Conservation (phyloP, 2,797 vertebrate species). For the Borostomias antarcticus region DNA sequence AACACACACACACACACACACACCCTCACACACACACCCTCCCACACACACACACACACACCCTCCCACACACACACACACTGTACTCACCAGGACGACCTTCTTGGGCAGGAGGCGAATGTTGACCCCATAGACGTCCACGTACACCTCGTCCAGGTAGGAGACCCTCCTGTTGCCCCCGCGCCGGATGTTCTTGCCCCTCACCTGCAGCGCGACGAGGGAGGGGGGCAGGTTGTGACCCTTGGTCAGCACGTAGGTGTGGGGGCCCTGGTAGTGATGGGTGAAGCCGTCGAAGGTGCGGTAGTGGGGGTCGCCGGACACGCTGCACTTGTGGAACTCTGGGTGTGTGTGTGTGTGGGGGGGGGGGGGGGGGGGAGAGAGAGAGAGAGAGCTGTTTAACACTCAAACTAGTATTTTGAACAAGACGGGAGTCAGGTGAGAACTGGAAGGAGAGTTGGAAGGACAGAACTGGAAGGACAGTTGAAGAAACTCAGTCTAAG, state of each 20-base stretch:
- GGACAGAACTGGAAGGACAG: neutral
- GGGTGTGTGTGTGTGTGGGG: no score
- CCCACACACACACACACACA: neutral
- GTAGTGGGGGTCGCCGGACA: constrained; percentile 83
- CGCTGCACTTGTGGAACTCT: constrained; percentile 74
- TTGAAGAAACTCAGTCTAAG: no score
- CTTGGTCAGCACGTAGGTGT: constrained; percentile 78
- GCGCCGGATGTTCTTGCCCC: constrained; percentile 75
- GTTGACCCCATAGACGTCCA: constrained; percentile 66
- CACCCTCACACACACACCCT: neutral
- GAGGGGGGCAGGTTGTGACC: constrained; percentile 36
- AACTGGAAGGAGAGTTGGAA: neutral
- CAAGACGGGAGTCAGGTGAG: neutral
- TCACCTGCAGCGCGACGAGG: constrained; percentile 58
- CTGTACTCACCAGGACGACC: constrained; percentile 70
- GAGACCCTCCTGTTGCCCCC: constrained; percentile 61
- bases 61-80: neutral
- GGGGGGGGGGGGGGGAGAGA: neutral
- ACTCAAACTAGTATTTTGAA: no score
- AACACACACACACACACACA: neutral
- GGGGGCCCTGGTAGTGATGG: constrained; percentile 79
- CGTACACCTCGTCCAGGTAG: constrained; percentile 74
- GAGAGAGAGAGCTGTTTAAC: neutral
- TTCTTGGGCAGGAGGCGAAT: constrained; percentile 74
- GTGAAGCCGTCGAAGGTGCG: constrained; percentile 78